Base-by-base conservation (phyloP, 2,797 vertebrate genomes). In the Hydrocynus forskahlii region DNA sequence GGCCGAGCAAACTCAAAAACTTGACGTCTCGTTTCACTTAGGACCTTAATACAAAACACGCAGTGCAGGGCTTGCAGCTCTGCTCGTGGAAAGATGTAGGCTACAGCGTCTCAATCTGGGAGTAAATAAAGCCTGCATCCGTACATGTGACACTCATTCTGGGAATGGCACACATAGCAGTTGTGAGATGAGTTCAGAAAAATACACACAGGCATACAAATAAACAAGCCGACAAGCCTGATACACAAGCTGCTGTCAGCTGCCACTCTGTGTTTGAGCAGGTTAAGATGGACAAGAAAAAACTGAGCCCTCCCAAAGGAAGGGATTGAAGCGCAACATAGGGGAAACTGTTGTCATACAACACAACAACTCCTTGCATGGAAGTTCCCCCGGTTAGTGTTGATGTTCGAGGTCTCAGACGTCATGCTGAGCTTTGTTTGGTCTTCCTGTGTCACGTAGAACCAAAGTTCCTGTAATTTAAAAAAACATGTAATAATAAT, bases 31-130 rank as follows among this genome's bases (percentile, higher is more conserved):
- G 87, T 88, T 89, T 92, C 81, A 89, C 92, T 92, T 89, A 85
- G 86, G 84, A 73, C 86, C 83, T 79, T 89, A 92, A 93, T 89
- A 90, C 84, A 91, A 92, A 92, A 86, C 90, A 92, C 84, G 84
- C 90, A 86, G 83, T 63, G 84, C 88, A 45, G 86, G 89, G 77
- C 88, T 87, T 83, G 87, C 85, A 83, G 84, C 88, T 89, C 88
- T 85, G 88, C 84, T 87, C 88, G 86, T 85, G 81, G 89, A 92
- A 90, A n/a, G n/a, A n/a, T n/a, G n/a, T 86, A 78, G 89, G 86
- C 88, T 88, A 88, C 91, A 87, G 17, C 12, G 62, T 14, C 54
- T 76, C 10, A 40, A 29, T 78, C 83, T 88, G 83, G 45, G 7
- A 83, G 85, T 88, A 91, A 92, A 92, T 89, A 90, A 92, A 91